These are phyloP conservation scores for Petrolisthes manimaculis DNA, from an alignment of 2,888 invertebrate species.

Conservation along the genomic window DNA sequence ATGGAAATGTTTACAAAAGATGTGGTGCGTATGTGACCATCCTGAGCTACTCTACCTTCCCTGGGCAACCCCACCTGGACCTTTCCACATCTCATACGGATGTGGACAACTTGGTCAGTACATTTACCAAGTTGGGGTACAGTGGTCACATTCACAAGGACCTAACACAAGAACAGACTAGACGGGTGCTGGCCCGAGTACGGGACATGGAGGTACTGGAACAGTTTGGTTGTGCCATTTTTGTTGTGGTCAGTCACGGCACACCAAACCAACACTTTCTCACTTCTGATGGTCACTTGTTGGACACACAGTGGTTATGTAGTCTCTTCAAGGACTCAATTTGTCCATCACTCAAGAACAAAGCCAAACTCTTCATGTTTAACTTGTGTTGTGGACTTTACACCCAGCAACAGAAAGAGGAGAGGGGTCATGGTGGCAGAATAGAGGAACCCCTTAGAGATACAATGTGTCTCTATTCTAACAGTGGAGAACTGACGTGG, in stretches of 20 bases:
- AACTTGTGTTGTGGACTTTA: slow-evolving; percentile 8
- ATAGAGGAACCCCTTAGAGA: slow-evolving; percentile 29
- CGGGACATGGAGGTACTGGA: neutral
- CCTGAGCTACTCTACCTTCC: slow-evolving; percentile 26
- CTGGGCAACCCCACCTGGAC: slow-evolving; percentile 17
- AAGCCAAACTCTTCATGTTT: slow-evolving; percentile 40
- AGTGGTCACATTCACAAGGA: slow-evolving; percentile 18
- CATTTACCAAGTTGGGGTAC: slow-evolving; percentile 24
- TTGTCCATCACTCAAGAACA: slow-evolving; percentile 27
- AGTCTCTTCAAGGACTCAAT: slow-evolving; percentile 26
- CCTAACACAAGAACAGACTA: slow-evolving; percentile 9
- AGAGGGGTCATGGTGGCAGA: slow-evolving; percentile 12
- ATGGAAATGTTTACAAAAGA: neutral
- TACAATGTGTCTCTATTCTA: slow-evolving; percentile 23
- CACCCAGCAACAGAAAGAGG: neutral
- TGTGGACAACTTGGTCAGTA: neutral
- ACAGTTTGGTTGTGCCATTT: slow-evolving; percentile 20
- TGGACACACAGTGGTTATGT: slow-evolving; percentile 27
- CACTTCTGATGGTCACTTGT: slow-evolving; percentile 17
- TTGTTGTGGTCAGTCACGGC: slow-evolving; percentile 27
- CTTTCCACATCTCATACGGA: slow-evolving; percentile 1
- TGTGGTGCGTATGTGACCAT: slow-evolving; percentile 6
- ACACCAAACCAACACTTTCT: slow-evolving; percentile 8
- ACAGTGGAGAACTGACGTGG: slow-evolving; percentile 2
- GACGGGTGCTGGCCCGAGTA: neutral